Conservation (phyloP, 2,113 vertebrate species). For the Cacatua alba region DNA sequence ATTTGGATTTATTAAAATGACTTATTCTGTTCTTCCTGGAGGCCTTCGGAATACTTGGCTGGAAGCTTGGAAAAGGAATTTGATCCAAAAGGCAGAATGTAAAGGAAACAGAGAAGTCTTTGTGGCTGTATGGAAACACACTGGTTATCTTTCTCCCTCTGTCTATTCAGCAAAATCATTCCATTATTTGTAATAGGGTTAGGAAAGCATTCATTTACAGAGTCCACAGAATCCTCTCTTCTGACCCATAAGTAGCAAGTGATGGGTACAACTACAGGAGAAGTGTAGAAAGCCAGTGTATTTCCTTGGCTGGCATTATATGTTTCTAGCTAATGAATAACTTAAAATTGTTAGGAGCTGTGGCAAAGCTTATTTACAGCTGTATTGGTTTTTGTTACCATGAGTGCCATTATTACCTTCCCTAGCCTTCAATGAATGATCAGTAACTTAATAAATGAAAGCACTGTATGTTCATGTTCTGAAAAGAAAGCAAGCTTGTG, state of each 20-base stretch:
- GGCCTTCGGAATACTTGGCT: not conserved
- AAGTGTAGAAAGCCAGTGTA: not conserved
- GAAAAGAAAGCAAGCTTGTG: not conserved
- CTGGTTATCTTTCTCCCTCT: not conserved
- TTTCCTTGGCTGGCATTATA: not conserved
- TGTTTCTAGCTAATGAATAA: slow-evolving; percentile 10
- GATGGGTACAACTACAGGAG: not conserved
- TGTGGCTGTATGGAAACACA: not conserved
- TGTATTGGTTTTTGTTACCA: slow-evolving; percentile 44
- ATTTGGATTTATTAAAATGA: not conserved
- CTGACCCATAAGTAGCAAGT: not conserved
- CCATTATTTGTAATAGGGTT: not conserved
- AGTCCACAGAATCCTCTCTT: not conserved
- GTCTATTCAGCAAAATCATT: not conserved
- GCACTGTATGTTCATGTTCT: not conserved
- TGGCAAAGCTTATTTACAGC: slow-evolving; percentile 40
- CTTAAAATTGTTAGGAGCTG: not conserved
- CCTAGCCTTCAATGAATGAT: slow-evolving; percentile 10
- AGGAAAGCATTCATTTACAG: not conserved
- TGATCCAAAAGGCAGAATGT: not conserved
- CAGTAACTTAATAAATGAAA: not conserved
- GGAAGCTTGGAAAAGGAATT: not conserved
- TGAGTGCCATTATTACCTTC: slow-evolving; percentile 14
- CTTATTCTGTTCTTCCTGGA: not conserved
- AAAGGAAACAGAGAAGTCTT: not conserved